phyloP scores from a whole-genome alignment of 92 coral and sea anemone species.

The Nematostella vectensis region DNA sequence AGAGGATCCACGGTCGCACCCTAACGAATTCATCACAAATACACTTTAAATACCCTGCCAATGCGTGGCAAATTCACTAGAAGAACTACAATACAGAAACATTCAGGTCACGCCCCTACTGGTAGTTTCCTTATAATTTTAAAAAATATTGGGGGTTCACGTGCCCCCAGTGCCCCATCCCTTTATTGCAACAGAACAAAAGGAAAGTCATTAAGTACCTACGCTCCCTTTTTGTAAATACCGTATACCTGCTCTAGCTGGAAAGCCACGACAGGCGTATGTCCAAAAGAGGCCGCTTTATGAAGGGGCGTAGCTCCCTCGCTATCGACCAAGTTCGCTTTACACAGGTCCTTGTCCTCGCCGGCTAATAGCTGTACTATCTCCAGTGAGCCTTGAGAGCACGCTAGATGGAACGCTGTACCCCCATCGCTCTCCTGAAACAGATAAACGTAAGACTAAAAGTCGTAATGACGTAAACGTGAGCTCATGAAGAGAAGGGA shows the following conservation, averaged over 20 bases:
- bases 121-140: too few species aligned
- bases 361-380: slow-evolving; percentile 50
- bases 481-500: neutral
- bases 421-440: slow-evolving; percentile 61
- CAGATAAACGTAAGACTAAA: neutral
- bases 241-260: slow-evolving; percentile 82
- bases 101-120: too few species aligned
- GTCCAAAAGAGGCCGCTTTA: slow-evolving; percentile 62
- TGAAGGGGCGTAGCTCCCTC: slow-evolving; percentile 74
- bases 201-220: too few species aligned
- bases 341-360: slow-evolving; percentile 38
- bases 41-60: too few species aligned
- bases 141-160: too few species aligned
- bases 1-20: slow-evolving; percentile 58
- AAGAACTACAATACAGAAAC: too few species aligned
- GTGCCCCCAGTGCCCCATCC: too few species aligned
- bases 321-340: slow-evolving; percentile 34
- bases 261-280: slow-evolving; percentile 40
- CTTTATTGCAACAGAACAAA: too few species aligned
- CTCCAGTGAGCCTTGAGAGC: slow-evolving; percentile 73
- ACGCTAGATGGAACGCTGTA: slow-evolving; percentile 74
- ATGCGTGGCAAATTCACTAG: too few species aligned
- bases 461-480: too few species aligned
- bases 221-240: too few species aligned
- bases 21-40: slow-evolving; percentile 12